Percentiles rank a stretch among this genome's conserved stretches.
Conservation (phyloP, 2,797 vertebrate species). For the Microctenopoma stevenorrisi region DNA sequence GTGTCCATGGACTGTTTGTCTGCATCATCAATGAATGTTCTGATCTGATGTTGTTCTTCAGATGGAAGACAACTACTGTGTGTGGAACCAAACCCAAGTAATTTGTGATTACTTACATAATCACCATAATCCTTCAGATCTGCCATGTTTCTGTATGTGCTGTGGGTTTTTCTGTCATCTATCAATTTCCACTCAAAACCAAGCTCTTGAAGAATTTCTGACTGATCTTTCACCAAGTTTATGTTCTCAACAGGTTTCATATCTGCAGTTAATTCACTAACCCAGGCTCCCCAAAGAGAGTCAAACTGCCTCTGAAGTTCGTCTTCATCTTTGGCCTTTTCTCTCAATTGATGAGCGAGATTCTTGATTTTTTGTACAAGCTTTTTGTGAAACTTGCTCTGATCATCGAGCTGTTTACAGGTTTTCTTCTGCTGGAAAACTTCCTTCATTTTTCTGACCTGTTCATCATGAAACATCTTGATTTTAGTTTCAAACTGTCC, state of each 20-base stretch:
- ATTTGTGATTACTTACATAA: no score
- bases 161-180: rapidly evolving
- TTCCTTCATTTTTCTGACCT: slow-evolving; percentile 44
- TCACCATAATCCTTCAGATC: no score
- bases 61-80: rapidly evolving
- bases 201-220: rapidly evolving
- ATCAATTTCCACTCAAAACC: slow-evolving; percentile 5
- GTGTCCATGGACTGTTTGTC: rapidly evolving
- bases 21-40: not conserved
- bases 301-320: not conserved
- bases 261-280: slow-evolving; percentile 15
- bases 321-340: slow-evolving; percentile 14
- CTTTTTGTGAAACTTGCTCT: slow-evolving; percentile 24
- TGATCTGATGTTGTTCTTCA: slow-evolving; percentile 13
- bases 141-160: no score
- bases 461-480: slow-evolving; percentile 29
- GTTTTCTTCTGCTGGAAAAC: slow-evolving; percentile 44
- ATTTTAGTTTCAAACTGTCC: slow-evolving; percentile 35
- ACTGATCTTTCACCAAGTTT: not conserved
- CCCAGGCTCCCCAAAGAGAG: slow-evolving; percentile 11
- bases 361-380: slow-evolving; percentile 42
- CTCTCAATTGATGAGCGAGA: slow-evolving; percentile 4
- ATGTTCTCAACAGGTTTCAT: slow-evolving; percentile 22
- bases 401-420: slow-evolving; percentile 26
- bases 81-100: no score